Evolutionary conservation across 2,797 vertebrate genomes (phyloP).

Genomic region (Sternotherus odoratus): DNA sequence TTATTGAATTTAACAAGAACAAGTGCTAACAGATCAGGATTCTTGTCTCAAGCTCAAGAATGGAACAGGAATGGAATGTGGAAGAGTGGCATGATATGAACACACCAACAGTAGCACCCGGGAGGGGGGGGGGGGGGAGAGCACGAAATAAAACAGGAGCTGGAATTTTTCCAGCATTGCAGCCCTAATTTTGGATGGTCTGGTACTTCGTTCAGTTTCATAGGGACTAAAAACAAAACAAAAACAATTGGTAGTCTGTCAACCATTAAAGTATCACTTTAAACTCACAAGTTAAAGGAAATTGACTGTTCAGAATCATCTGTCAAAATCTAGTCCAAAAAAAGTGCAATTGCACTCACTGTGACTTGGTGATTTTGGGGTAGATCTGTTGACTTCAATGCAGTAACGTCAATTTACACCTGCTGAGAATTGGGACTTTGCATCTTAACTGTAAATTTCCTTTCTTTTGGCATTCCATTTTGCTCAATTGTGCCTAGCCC

Average conservation of each 20-base stretch:
- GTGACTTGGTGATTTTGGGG: neutral
- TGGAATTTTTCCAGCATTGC: neutral
- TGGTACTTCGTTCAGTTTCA: neutral
- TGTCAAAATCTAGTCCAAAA: conserved; percentile 11
- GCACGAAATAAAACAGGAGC: neutral
- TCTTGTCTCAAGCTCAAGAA: neutral
- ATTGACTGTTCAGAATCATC: neutral
- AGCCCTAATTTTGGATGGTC: neutral
- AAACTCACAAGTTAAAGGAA: neutral
- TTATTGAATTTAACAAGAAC: neutral
- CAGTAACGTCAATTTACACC: neutral
- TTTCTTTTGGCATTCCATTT: neutral
- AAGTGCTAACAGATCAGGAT: neutral
- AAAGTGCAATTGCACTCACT: neutral
- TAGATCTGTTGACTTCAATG: neutral
- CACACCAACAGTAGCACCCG: neutral
- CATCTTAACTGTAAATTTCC: neutral
- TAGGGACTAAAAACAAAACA: neutral
- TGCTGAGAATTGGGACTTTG: neutral
- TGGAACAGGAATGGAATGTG: neutral
- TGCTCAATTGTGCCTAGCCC: neutral
- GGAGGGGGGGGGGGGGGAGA: too few relatives aligned
- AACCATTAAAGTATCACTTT: neutral
- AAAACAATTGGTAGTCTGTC: neutral
- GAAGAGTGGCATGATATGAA: neutral